Percentiles rank a stretch among this genome's conserved stretches.
Evolutionary conservation across 2,113 vertebrate species (phyloP).

Genomic region (Blennius ocellaris): DNA sequence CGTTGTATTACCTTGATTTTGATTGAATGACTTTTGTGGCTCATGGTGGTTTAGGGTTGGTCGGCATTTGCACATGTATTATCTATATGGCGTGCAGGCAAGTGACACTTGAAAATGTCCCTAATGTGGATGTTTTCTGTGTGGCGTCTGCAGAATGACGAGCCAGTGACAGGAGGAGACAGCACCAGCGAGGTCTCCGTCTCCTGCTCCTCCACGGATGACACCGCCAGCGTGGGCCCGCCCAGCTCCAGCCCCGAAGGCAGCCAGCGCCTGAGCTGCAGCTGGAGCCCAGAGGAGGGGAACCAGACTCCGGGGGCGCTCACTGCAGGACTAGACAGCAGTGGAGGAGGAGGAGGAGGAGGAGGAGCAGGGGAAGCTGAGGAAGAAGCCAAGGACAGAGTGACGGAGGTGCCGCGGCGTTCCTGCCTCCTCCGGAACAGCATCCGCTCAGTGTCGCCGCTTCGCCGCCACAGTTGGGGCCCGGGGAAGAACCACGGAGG

Average conservation of each 20-base stretch:
- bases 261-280: conserved; percentile 68
- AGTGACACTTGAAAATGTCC: background rate
- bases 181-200: conserved; percentile 83
- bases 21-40: background rate
- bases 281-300: conserved; percentile 74
- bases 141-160: conserved; percentile 65
- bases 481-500: conserved; percentile 90
- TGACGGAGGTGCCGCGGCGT: conserved; percentile 86
- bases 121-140: background rate
- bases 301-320: background rate
- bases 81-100: background rate
- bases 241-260: conserved; percentile 88
- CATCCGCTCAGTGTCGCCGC: conserved; percentile 90
- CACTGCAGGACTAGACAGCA: conserved; percentile 33
- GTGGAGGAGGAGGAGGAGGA: conserved; percentile 42
- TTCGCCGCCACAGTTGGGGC: conserved; percentile 96
- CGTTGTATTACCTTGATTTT: background rate
- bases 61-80: background rate
- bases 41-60: conserved; percentile 1
- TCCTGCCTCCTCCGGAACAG: conserved; percentile 82
- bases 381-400: conserved; percentile 91
- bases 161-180: conserved; percentile 80
- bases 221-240: conserved; percentile 88
- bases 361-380: conserved; percentile 83
- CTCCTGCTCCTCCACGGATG: conserved; percentile 92